These are phyloP conservation scores for Thaumetopoea pityocampa DNA, from an alignment of 1,140 invertebrate genomes.

Conservation along the genomic window DNA sequence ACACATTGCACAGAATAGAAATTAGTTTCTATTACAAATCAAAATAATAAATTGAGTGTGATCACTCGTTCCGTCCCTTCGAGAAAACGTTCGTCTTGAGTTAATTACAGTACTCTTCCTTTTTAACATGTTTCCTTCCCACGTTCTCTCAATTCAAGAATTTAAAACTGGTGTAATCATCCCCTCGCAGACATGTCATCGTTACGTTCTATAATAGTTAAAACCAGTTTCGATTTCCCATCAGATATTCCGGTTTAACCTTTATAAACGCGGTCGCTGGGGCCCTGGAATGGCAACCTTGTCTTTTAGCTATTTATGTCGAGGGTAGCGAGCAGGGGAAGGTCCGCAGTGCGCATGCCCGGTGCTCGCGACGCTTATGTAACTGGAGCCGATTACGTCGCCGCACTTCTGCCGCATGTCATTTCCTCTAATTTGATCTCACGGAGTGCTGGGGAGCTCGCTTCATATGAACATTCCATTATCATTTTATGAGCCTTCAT, in stretches of 20 bases:
- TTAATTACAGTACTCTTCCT: too few species aligned
- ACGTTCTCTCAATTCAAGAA: constrained; percentile 5
- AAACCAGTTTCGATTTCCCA: constrained; percentile 60
- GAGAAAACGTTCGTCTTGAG: too few species aligned
- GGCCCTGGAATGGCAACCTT: constrained; percentile 68
- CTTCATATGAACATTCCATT: constrained; percentile 1
- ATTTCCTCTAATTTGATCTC: too few species aligned
- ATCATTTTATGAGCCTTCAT: too few species aligned
- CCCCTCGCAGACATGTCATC: constrained; percentile 19
- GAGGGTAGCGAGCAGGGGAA: constrained; percentile 53
- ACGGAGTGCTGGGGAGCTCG: too few species aligned
- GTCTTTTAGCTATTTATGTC: constrained; percentile 73
- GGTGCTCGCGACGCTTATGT: constrained; percentile 51
- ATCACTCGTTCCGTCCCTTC: too few species aligned
- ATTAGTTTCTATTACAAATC: too few species aligned
- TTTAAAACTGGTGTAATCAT: constrained; percentile 15
- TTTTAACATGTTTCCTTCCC: neutral
- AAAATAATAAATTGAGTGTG: too few species aligned
- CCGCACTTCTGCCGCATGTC: constrained; percentile 16
- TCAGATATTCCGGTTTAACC: constrained; percentile 69
- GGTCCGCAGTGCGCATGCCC: constrained; percentile 56
- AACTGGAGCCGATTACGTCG: constrained; percentile 44
- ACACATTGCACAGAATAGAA: too few species aligned
- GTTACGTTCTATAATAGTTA: constrained; percentile 33
- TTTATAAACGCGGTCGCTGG: constrained; percentile 68